These are phyloP conservation scores for Idaea straminata DNA, from an alignment of 2,888 invertebrate genomes.

Conservation along the genomic window DNA sequence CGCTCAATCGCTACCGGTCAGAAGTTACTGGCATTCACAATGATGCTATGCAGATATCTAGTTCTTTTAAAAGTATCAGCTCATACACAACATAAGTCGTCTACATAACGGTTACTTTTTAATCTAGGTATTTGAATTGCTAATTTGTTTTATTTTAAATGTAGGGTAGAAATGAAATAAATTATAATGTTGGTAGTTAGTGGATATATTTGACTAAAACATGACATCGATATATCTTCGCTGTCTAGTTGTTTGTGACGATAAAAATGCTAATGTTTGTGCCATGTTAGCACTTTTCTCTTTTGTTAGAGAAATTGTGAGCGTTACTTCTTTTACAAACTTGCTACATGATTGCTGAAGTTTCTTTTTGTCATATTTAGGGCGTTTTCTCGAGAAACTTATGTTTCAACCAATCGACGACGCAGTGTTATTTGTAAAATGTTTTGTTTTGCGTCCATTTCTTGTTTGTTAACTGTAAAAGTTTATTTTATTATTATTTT, in stretches of 20 bases:
- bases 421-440: conserved; percentile 23
- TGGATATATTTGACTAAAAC: conserved; percentile 15
- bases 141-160: conserved; percentile 7
- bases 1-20: conserved; percentile 65
- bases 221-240: conserved; percentile 28
- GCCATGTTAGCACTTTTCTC: conserved; percentile 33
- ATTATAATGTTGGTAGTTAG: conserved; percentile 9
- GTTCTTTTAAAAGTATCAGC: conserved; percentile 11
- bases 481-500: conserved; percentile 5
- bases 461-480: conserved; percentile 1
- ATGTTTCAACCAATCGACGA: conserved; percentile 28
- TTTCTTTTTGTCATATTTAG: conserved; percentile 32
- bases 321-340: conserved; percentile 26
- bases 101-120: conserved; percentile 2
- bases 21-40: conserved; percentile 46
- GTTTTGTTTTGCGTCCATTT: conserved; percentile 13
- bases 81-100: conserved; percentile 3
- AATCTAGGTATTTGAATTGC: not conserved
- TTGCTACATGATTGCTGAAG: conserved; percentile 30
- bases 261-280: conserved; percentile 46
- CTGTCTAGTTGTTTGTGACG: conserved; percentile 37
- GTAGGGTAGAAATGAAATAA: conserved; percentile 9
- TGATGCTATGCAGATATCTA: conserved; percentile 45
- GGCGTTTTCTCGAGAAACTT: conserved; percentile 31
- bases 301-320: conserved; percentile 25